Conservation (phyloP, 2,113 vertebrate genomes). For the Grammomys surdaster region DNA sequence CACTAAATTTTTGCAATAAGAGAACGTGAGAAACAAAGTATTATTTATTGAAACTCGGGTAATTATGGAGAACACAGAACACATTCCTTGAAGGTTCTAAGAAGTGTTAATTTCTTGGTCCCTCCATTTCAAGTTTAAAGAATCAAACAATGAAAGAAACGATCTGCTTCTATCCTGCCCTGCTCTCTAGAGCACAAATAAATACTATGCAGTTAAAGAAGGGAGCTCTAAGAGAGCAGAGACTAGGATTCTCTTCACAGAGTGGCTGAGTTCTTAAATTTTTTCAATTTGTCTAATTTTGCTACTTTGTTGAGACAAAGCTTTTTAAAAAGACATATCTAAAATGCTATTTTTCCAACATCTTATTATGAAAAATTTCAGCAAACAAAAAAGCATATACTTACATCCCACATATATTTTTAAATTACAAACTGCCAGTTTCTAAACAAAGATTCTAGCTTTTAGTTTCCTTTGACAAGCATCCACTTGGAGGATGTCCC, state of each 20-base stretch:
- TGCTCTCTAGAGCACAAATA: constrained; percentile 40
- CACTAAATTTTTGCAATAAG: constrained; percentile 50
- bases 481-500: background rate
- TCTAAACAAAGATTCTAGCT: constrained; percentile 39
- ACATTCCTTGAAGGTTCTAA: constrained; percentile 5
- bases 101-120: background rate
- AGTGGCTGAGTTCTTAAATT: constrained; percentile 19
- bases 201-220: background rate
- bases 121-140: background rate
- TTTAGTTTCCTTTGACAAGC: constrained; percentile 19
- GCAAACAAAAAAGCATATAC: background rate
- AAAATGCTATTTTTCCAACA: constrained; percentile 46
- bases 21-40: constrained; percentile 48
- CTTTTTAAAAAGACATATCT: constrained; percentile 39
- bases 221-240: background rate
- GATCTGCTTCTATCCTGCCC: background rate
- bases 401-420: background rate
- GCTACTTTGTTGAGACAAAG: constrained; percentile 30
- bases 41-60: constrained; percentile 26
- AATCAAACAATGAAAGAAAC: constrained; percentile 44
- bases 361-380: constrained; percentile 42
- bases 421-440: constrained; percentile 30
- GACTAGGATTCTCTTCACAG: constrained; percentile 3
- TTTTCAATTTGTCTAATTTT: constrained; percentile 55
- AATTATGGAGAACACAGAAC: constrained; percentile 11